Conservation (phyloP, 2,888 invertebrate species). For the Drosophila antonietae region DNA sequence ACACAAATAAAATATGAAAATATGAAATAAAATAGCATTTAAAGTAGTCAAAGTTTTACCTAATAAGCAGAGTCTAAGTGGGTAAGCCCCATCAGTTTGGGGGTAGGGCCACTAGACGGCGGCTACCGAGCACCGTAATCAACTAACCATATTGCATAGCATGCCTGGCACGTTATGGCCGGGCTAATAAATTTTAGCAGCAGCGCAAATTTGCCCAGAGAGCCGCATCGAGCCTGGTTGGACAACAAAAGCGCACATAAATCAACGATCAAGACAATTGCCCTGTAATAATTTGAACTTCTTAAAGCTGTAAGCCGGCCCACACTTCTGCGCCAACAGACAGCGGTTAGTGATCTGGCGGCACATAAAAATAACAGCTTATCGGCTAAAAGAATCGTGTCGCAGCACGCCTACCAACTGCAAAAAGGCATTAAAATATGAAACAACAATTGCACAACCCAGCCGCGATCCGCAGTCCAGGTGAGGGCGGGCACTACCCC, state of each 20-base stretch:
- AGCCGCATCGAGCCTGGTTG: constrained; percentile 25
- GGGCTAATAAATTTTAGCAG: constrained; percentile 60
- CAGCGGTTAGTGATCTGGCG: constrained; percentile 61
- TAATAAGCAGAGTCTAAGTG: neutral
- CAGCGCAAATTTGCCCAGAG: constrained; percentile 42
- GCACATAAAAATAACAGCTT: constrained; percentile 84
- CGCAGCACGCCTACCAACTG: constrained; percentile 82
- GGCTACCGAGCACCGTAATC: constrained; percentile 55
- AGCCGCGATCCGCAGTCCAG: neutral
- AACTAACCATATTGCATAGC: constrained; percentile 49
- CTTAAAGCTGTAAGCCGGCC: constrained; percentile 73
- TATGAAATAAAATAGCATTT: neutral
- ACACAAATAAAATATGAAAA: neutral
- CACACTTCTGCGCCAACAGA: constrained; percentile 42
- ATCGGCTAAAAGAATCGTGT: constrained; percentile 84
- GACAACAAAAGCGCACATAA: constrained; percentile 72
- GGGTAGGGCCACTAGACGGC: constrained; percentile 20
- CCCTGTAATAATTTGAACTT: constrained; percentile 78
- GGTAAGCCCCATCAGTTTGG: too few species aligned
- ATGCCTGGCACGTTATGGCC: constrained; percentile 30
- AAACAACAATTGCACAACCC: constrained; percentile 67
- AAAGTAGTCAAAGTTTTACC: neutral
- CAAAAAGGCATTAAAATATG: constrained; percentile 72
- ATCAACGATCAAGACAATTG: constrained; percentile 79
- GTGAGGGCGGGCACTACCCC: constrained; percentile 44